phyloP scores from a whole-genome alignment of 1,140 invertebrate genomes.

The Wiebesia pumilae region DNA sequence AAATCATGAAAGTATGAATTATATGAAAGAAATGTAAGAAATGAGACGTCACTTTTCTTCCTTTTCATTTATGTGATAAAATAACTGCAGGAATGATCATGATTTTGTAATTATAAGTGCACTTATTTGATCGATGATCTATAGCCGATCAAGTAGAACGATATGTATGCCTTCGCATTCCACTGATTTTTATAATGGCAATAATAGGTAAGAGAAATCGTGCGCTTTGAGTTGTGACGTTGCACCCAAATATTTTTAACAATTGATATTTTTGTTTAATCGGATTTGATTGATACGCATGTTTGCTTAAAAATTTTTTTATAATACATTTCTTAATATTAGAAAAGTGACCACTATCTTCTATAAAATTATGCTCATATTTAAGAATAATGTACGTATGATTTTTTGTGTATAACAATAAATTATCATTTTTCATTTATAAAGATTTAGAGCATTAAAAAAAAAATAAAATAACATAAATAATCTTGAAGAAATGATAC shows the following conservation, averaged over 20 bases:
- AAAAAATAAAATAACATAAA: no score
- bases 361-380: no score
- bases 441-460: no score
- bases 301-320: no score
- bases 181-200: background rate
- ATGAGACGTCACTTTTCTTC: background rate
- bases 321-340: no score
- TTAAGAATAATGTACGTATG: no score
- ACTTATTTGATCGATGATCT: slow-evolving; percentile 25
- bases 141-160: slow-evolving; percentile 3
- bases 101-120: slow-evolving; percentile 15
- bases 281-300: background rate
- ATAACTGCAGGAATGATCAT: slow-evolving; percentile 2
- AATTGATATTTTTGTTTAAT: background rate
- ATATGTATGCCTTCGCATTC: background rate
- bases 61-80: background rate
- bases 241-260: background rate
- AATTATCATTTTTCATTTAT: no score
- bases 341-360: no score
- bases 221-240: background rate
- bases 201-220: background rate
- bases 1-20: background rate
- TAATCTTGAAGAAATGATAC: no score
- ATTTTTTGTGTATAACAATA: no score
- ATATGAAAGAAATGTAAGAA: no score